A percentile compares a stretch with the other conserved stretches of the same genome.
Conservation (phyloP, 30 jellyfish, hydroid and myxozoan genomes). For the Hydractinia symbiolongicarpus region DNA sequence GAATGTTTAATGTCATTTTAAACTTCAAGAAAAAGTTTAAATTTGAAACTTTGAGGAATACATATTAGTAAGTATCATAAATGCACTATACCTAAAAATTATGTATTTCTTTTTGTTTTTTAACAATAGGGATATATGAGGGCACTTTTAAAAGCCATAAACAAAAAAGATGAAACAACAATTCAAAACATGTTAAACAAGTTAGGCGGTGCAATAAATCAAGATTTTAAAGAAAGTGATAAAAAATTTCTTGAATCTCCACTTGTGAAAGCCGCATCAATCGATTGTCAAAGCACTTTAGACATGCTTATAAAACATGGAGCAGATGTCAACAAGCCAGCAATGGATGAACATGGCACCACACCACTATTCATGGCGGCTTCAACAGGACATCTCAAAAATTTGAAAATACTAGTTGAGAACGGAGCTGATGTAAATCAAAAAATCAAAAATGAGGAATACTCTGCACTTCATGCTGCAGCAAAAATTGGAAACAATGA, state of each 20-base stretch:
- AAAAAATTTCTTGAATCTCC: not conserved
- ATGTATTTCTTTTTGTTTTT: no score
- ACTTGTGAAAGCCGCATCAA: not conserved
- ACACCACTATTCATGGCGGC: slow-evolving; percentile 14
- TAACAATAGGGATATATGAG: not conserved
- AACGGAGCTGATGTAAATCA: slow-evolving; percentile 11
- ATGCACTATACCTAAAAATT: no score
- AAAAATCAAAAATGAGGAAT: slow-evolving; percentile 44
- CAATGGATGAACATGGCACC: not conserved
- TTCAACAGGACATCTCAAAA: not conserved
- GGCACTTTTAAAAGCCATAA: slow-evolving; percentile 1
- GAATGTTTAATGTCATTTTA: no score
- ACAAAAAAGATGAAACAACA: not conserved
- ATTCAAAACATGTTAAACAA: not conserved
- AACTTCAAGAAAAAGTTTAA: no score
- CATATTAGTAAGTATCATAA: no score
- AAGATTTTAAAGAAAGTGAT: slow-evolving; percentile 3
- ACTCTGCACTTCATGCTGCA: slow-evolving; percentile 97
- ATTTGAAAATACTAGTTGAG: not conserved
- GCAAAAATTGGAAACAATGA: slow-evolving; percentile 65
- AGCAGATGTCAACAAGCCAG: slow-evolving; percentile 19
- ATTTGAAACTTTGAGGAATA: no score
- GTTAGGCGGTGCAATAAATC: not conserved
- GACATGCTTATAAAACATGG: not conserved
- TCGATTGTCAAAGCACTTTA: not conserved